Base-by-base conservation (phyloP, 23 tunicate genomes). In the Styela clava region DNA sequence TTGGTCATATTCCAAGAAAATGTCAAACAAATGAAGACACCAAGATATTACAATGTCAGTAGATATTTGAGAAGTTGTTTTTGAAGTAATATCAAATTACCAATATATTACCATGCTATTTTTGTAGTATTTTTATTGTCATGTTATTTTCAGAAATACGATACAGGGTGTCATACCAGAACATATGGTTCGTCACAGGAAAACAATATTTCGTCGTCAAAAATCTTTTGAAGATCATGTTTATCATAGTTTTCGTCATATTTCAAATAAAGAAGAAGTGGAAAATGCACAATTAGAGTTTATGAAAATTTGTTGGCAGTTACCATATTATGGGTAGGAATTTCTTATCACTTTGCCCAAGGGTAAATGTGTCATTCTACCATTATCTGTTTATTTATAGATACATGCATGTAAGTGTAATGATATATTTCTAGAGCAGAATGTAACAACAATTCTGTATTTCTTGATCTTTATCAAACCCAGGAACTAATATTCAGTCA, bases 241-340 rank as follows among this genome's bases (percentile, higher is more conserved):
- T 26, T 18, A 85, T 2, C 62, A 71, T 24, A 78, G 86, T 76
- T 84, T 74, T 3, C 82, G 82, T 31, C 23, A 23, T 16, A 82
- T 78, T 27, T 86, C 52, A 0, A 12, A 83, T 2, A 73, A 74
- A 33, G 87, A 85, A 68, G 63, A 44, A 52, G 81, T 77, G 18
- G 67, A 51, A 52, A 73, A 86, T 51, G 64, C 90, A 26, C 72
- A 74, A 36, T 23, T 86, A 32, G 97, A 91, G 36, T 91, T 83
- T 64, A 91, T 91, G 97, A 91, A 91, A 62, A 91, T 91, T 30
- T 91, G 97, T 64, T 91, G 97, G 97, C 97, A 91, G 73, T 68
- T 91, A 24, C 97, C 97, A 22, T 91, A 91, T 73, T 91, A 91
- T 78, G 97, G 97, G 97, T 91, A 63, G 32, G 78, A 9, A 3